Base-by-base conservation (phyloP, 2,797 vertebrate species). In the Chanos chanos region DNA sequence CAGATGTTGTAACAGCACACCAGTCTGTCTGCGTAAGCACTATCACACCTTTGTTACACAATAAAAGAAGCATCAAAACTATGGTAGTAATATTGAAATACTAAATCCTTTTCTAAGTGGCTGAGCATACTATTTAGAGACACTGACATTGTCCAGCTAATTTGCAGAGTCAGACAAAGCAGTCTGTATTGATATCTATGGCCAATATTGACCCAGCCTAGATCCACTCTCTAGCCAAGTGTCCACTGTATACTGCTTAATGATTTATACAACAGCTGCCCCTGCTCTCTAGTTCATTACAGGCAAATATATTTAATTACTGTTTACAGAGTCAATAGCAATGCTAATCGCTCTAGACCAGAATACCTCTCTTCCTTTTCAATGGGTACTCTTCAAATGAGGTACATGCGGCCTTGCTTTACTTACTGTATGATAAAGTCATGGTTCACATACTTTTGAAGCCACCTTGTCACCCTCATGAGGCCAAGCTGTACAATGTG, bases 271-370 rank as follows among this genome's bases (percentile, higher is more conserved):
- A 68, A 71, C 66, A 65, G 61, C 53, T 48, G 60, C 51, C 37
- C 63, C 51, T 40, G 33, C 69, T 72, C 57, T n/a, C 43, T 37
- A 57, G 50, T 73, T 83, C 77, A 85, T 86, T 81, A 82, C 77
- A 76, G 60, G 68, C 66, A 80, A 82, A 81, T 83, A 78, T 81
- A 78, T 85, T 84, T 80, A 87, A 87, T 81, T 76, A 81, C 76
- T 83, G 77, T 86, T 85, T 85, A 82, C 75, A 56, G 56, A 80
- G 81, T 86, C 79, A 75, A 80, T 82, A 78, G 72, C 62, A 70
- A 80, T 74, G 81, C 74, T 82, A 83, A 87, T 85, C 73, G 70
- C 68, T 74, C 68, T 58, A 41, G 59, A 65, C 61, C 44, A 63
- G 59, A 33, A n/a, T n/a, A n/a, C 27, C 66, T 57, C 70, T 54